Evolutionary conservation across 2,888 invertebrate genomes (phyloP).

Genomic region (Tetragonisca angustula): DNA sequence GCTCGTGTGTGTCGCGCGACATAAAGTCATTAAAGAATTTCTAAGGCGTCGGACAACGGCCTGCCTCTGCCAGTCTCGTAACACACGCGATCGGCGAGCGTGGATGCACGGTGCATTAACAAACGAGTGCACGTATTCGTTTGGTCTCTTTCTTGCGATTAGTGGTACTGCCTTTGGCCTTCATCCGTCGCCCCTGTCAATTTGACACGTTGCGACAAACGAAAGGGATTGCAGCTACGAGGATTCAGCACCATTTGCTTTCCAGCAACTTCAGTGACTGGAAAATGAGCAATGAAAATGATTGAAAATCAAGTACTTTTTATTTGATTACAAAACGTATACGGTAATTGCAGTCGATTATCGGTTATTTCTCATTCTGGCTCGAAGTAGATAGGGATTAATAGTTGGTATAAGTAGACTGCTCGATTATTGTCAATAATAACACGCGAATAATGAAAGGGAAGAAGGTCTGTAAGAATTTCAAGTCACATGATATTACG

Average conservation of each 20-base stretch:
- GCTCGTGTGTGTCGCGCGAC: constrained; percentile 68
- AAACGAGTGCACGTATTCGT: constrained; percentile 35
- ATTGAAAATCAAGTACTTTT: neutral
- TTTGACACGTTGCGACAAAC: neutral
- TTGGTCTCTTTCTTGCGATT: constrained; percentile 51
- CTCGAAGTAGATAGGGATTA: neutral
- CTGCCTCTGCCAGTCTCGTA: constrained; percentile 61
- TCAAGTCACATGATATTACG: neutral
- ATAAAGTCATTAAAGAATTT: constrained; percentile 81
- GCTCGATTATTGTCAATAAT: neutral
- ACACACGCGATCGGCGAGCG: constrained; percentile 41
- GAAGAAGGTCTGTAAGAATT: neutral
- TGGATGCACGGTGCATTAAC: constrained; percentile 1
- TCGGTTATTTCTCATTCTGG: neutral
- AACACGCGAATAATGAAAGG: neutral
- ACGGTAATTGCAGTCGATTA: neutral
- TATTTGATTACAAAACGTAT: neutral
- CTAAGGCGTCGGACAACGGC: constrained; percentile 81
- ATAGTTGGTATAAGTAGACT: neutral
- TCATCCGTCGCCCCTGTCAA: constrained; percentile 21
- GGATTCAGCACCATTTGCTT: neutral
- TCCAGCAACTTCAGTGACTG: neutral
- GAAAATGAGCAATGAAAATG: neutral
- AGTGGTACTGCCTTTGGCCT: constrained; percentile 35
- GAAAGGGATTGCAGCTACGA: neutral